These are phyloP conservation scores for Psylliodes chrysocephalus DNA, from an alignment of 2,888 invertebrate genomes.

Conservation along the genomic window DNA sequence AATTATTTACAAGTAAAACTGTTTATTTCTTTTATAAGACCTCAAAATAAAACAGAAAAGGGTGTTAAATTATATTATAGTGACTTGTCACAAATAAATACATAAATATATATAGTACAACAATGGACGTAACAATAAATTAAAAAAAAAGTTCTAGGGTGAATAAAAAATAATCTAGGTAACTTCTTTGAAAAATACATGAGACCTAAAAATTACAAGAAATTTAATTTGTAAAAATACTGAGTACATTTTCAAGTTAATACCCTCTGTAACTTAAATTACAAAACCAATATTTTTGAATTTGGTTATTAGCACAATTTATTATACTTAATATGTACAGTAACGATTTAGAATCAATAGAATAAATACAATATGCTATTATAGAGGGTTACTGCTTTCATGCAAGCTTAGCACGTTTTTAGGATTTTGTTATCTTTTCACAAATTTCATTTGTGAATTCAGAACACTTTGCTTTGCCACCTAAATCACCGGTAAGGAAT, in stretches of 20 bases:
- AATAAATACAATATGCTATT: conserved; percentile 12
- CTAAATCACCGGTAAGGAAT: conserved; percentile 94
- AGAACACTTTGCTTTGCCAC: conserved; percentile 95
- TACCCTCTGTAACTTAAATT: not conserved
- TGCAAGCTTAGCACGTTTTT: not conserved
- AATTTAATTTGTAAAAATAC: conserved; percentile 21
- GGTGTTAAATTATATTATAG: not conserved
- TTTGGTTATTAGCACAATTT: not conserved
- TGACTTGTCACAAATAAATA: conserved; percentile 28
- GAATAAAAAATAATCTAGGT: conserved; percentile 14
- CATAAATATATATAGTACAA: conserved; percentile 25
- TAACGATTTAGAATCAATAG: no score
- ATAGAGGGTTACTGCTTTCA: conserved; percentile 7
- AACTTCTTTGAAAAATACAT: conserved; percentile 11
- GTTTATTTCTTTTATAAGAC: no score
- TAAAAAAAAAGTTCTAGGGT: conserved; percentile 10
- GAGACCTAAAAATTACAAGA: conserved; percentile 14
- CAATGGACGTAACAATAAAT: conserved; percentile 28
- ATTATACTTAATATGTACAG: conserved; percentile 15
- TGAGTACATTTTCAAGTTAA: not conserved
- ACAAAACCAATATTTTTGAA: not conserved
- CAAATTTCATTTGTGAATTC: conserved; percentile 97
- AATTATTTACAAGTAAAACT: no score
- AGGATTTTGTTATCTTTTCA: conserved; percentile 62
- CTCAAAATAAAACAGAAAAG: not conserved